Evolutionary conservation across 2,113 vertebrate genomes (phyloP).

Genomic region (Neolamprologus cancellatus): DNA sequence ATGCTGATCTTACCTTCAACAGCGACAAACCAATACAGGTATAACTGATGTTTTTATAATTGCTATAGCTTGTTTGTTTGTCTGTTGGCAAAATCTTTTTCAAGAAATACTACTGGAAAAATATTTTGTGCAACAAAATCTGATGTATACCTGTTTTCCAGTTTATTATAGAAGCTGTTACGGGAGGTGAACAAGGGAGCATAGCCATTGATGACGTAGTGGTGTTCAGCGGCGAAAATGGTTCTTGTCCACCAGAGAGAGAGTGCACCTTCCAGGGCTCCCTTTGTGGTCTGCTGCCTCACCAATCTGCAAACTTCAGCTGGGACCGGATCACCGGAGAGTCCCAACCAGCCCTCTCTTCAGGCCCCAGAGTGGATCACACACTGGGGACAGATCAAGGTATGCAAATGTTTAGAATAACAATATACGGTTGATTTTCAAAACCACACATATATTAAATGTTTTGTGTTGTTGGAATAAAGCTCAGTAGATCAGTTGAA

Average conservation of each 20-base stretch:
- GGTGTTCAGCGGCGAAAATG: conserved; percentile 31
- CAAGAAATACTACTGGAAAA: neutral
- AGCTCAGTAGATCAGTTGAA: rapidly evolving
- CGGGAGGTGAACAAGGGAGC: conserved; percentile 51
- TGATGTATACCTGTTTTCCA: neutral
- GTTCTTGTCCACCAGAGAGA: conserved; percentile 64
- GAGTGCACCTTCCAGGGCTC: conserved; percentile 75
- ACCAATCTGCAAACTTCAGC: conserved; percentile 23
- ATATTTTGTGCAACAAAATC: neutral
- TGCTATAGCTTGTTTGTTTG: neutral
- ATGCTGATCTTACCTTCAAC: conserved; percentile 67
- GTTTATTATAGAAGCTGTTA: conserved; percentile 70
- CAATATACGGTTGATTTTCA: neutral
- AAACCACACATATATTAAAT: neutral
- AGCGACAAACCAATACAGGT: conserved; percentile 65
- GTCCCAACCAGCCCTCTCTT: conserved; percentile 32
- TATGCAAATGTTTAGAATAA: neutral
- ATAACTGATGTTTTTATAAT: neutral
- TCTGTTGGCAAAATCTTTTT: neutral
- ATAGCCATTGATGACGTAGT: conserved; percentile 65
- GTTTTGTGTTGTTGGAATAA: neutral
- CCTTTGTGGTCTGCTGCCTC: conserved; percentile 62
- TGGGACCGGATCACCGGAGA: conserved; percentile 60
- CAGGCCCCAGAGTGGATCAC: conserved; percentile 64
- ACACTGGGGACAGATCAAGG: conserved; percentile 70